Base-by-base conservation (phyloP, 1,140 invertebrate genomes). In the Brachionus sp. region DNA sequence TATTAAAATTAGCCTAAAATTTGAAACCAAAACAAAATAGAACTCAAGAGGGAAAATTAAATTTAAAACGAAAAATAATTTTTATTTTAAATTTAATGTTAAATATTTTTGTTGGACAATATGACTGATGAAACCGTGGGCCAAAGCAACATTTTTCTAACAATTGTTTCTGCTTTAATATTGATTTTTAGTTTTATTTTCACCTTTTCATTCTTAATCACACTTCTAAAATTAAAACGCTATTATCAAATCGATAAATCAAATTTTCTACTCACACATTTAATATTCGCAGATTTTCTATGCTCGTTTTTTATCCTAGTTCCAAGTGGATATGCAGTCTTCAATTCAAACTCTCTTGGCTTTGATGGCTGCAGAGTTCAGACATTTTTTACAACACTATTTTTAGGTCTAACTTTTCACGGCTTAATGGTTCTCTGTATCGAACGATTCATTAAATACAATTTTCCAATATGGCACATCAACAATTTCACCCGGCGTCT, bases 321-420 rank as follows among this genome's bases (percentile, higher is more conserved):
- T 5, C 77, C 77, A 57, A 80, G 62, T 29, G 77, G 77, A 25
- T 80, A 80, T 25, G 77, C 46, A 19, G 62, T 80, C 19, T 80
- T 62, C 5, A 66, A 80, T 29, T 62, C 23, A 4, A 57, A 66
- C 23, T 42, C 35, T 9, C 33, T 80, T 7, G 39, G 33, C 35
- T 66, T 57, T 39, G 25, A 80, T 39, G 77, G 77, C n/a, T 80
- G 77, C 16, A 29, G 50, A 80, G 50, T 80, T 13, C 77, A 80
- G 25, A 80, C 77, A 19, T 80, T 80, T 80, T 80, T 80, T 44
- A 80, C 77, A 2, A 80, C 77, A 62, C 57, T 80, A 25, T 80
- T 80, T 66, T 25, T 80, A 9, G 39, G 77, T 33, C 25, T 80
- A 2, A 62, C 77, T 25, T 80, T 80, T 66, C 50, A 57, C 13